Percentiles rank a stretch among this genome's conserved stretches.
Evolutionary conservation across 2,113 vertebrate species (phyloP).

Genomic region (Neopipo cinnamomea): DNA sequence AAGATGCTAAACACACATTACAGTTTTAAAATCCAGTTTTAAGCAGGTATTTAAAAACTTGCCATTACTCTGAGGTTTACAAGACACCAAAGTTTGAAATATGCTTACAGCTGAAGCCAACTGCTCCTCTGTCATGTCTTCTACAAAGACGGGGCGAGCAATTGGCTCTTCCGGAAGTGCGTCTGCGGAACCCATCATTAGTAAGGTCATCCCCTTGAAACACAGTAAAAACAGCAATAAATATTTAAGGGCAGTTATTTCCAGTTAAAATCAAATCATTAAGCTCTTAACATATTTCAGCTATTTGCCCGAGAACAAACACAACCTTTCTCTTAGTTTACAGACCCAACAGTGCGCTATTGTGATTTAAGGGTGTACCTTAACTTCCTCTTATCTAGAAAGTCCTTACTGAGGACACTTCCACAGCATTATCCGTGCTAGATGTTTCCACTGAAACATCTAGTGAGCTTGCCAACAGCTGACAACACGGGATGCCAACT

Average conservation of each 20-base stretch:
- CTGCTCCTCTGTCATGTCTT: slow-evolving; percentile 99
- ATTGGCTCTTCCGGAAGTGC: slow-evolving; percentile 92
- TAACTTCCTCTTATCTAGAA: neutral
- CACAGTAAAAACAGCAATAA: neutral
- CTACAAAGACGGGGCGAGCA: slow-evolving; percentile 91
- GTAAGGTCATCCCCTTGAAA: slow-evolving; percentile 91
- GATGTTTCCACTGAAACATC: neutral
- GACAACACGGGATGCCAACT: accelerated
- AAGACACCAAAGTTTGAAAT: neutral
- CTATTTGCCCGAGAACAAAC: neutral
- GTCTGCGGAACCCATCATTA: slow-evolving; percentile 98
- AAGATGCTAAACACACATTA: neutral
- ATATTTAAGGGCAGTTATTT: neutral
- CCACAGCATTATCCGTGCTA: neutral
- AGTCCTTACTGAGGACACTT: neutral
- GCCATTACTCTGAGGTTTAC: neutral
- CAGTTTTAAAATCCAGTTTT: neutral
- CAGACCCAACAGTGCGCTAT: neutral
- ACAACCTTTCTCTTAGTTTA: neutral
- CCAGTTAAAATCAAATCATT: neutral
- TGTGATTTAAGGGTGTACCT: neutral
- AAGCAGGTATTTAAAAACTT: neutral
- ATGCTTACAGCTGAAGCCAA: slow-evolving; percentile 92
- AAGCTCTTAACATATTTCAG: neutral
- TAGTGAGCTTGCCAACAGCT: neutral